Base-by-base conservation (phyloP, 2,888 invertebrate genomes). In the Caenorhabditis zanzibari region DNA sequence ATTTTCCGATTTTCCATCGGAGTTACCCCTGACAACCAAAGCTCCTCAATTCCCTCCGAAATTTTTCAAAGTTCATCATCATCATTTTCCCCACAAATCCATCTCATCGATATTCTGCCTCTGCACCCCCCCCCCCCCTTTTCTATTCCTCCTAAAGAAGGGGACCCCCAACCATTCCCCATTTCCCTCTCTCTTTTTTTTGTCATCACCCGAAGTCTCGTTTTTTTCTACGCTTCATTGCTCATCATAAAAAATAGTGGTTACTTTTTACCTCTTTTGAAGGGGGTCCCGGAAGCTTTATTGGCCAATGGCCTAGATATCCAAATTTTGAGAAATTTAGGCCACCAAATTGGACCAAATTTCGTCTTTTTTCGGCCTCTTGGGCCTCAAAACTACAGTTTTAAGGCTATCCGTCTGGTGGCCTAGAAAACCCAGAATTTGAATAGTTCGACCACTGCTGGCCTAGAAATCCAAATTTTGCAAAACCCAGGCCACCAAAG, bases 31-130 rank as follows among this genome's bases (percentile, higher is more conserved):
- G 2, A 14, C 44, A 16, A 44, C 44, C 44, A 16, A 16, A 2
- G 2, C 12, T 41, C 16, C 0, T 1, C 14, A 58, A 58, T 24
- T 64, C 24, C 10, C 28, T 26, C 28, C 9, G 4, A 35, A 69
- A 28, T 69, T 28, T 35, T 47, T 66, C 44, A 52, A 52, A 22
- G 22, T 66, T n/a, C n/a, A n/a, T 64, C 44, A 16, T 47, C 44
- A 24, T 26, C 24, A n/a, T 66, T n/a, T 19, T 10, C 49, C 16
- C 28, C 26, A 22, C 66, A 5, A n/a, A 52, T 52, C 32, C 32
- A 49, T 66, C 32, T 10, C 61, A 9, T 44, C 24, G 10, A 5
- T 6, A 28, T 22, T 16, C 35, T 35, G 19, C 22, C 19, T 59
- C 59, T 22, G 35, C 58, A 14, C 16, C 10, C n/a, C 32, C 16